These are phyloP conservation scores for Cephus pygmeus DNA, from an alignment of 2,888 invertebrate genomes.

Conservation along the genomic window DNA sequence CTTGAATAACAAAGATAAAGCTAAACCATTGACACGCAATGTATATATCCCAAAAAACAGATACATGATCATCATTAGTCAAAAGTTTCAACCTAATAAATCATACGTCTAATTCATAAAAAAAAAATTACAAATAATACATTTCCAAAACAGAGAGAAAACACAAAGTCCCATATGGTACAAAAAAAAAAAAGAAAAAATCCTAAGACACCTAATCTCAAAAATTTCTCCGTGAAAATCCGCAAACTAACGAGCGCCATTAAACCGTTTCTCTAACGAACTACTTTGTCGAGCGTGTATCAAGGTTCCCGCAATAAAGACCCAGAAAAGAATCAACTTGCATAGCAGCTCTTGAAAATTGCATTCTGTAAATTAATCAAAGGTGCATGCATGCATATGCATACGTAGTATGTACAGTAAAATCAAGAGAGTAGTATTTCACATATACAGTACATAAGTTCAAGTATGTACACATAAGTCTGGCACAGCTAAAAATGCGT, in stretches of 20 bases:
- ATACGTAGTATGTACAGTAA: background rate
- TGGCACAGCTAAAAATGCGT: background rate
- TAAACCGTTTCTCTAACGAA: background rate
- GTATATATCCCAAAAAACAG: too few species aligned
- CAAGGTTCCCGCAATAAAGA: background rate
- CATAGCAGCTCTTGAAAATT: background rate
- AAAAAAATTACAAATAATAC: too few species aligned
- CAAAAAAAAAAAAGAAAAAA: too few species aligned
- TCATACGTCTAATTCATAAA: too few species aligned
- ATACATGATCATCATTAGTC: too few species aligned
- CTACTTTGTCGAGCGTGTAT: background rate
- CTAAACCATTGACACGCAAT: too few species aligned
- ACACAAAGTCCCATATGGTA: too few species aligned
- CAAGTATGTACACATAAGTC: background rate
- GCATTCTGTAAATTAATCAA: background rate
- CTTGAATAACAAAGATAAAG: too few species aligned
- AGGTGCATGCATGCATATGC: background rate
- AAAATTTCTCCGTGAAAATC: background rate
- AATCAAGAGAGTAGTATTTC: background rate
- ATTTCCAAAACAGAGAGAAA: too few species aligned
- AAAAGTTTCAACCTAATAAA: too few species aligned
- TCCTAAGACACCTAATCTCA: background rate
- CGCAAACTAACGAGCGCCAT: background rate
- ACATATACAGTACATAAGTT: background rate
- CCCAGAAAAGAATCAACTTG: background rate